These are phyloP conservation scores for Sebastes trivittatus DNA, from an alignment of 2,797 vertebrate genomes.

Conservation along the genomic window DNA sequence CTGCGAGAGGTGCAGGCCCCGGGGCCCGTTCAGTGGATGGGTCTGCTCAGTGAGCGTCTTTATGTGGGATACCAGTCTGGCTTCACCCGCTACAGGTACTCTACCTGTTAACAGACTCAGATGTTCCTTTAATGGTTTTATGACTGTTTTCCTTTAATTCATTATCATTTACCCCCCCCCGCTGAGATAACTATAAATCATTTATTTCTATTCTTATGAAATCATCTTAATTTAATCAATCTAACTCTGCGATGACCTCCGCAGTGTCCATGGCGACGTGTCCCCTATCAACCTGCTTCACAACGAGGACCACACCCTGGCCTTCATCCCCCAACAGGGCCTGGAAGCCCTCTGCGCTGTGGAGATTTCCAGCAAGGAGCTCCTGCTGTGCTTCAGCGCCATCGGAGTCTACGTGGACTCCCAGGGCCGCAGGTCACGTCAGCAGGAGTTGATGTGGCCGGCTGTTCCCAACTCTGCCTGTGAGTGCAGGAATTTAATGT, in stretches of 20 bases:
- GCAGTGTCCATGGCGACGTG: conserved; percentile 87
- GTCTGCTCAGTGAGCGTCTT: conserved; percentile 92
- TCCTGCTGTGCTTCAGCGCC: conserved; percentile 97
- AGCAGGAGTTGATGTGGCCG: conserved; percentile 98
- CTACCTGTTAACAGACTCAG: not conserved
- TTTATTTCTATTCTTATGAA: not conserved
- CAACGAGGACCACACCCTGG: conserved; percentile 93
- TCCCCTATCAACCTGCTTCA: conserved; percentile 89
- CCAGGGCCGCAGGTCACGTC: conserved; percentile 96
- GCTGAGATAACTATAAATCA: not conserved
- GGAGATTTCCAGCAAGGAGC: conserved; percentile 97
- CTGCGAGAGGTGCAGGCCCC: conserved; percentile 92
- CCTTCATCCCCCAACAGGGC: conserved; percentile 90
- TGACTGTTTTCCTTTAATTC: not conserved
- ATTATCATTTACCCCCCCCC: not conserved
- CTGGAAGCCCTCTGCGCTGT: conserved; percentile 94
- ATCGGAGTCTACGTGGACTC: conserved; percentile 97
- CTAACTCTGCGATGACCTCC: not conserved
- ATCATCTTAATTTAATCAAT: not conserved
- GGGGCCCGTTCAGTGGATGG: conserved; percentile 94
- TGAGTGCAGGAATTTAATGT: conserved; percentile 77
- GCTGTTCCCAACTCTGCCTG: conserved; percentile 92
- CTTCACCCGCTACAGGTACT: conserved; percentile 88
- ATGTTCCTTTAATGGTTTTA: not conserved
- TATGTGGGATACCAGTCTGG: conserved; percentile 95